phyloP scores from a whole-genome alignment of 2,797 vertebrate species.

The Aeoliscus strigatus region DNA sequence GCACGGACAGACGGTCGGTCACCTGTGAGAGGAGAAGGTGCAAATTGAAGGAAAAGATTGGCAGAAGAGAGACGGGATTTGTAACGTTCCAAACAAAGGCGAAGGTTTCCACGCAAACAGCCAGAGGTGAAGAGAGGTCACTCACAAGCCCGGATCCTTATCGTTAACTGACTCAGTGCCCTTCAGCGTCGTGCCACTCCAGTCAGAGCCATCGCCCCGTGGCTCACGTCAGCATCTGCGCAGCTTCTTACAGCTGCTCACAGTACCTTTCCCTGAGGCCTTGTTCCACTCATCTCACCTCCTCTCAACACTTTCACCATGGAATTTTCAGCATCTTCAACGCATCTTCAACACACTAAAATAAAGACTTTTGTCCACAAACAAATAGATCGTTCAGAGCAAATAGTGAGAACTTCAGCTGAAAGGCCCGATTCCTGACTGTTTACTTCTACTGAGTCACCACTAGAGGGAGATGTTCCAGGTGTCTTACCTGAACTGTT shows the following conservation, averaged over 20 bases:
- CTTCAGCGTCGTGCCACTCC: constrained; percentile 29
- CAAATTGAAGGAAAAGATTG: constrained; percentile 6
- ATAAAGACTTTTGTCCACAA: too few relatives aligned
- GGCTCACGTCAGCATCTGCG: constrained; percentile 24
- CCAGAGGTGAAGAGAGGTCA: constrained; percentile 42
- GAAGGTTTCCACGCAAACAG: constrained; percentile 23
- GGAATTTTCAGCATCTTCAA: too few relatives aligned
- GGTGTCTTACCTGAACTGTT: constrained; percentile 11
- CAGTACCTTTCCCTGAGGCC: constrained; percentile 9
- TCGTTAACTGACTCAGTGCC: constrained; percentile 54
- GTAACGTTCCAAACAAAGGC: constrained; percentile 30
- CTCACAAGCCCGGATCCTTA: constrained; percentile 40
- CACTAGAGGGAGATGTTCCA: constrained; percentile 52
- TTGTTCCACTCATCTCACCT: constrained; percentile 17
- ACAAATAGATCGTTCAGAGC: too few relatives aligned
- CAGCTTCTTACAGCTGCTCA: constrained; percentile 20
- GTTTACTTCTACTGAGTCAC: constrained; percentile 7
- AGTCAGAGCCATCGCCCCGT: constrained; percentile 39
- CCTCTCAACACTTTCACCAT: constrained; percentile 3
- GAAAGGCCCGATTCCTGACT: background rate
- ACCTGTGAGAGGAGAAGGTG: constrained; percentile 1
- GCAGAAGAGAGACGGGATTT: constrained; percentile 5
- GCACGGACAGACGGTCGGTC: constrained; percentile 19
- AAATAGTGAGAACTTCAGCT: background rate
- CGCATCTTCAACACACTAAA: too few relatives aligned